Percentiles rank a stretch among this genome's conserved stretches.
These are phyloP conservation scores for Eurytemora carolleeae DNA, from an alignment of 1,140 invertebrate species.

Conservation along the genomic window DNA sequence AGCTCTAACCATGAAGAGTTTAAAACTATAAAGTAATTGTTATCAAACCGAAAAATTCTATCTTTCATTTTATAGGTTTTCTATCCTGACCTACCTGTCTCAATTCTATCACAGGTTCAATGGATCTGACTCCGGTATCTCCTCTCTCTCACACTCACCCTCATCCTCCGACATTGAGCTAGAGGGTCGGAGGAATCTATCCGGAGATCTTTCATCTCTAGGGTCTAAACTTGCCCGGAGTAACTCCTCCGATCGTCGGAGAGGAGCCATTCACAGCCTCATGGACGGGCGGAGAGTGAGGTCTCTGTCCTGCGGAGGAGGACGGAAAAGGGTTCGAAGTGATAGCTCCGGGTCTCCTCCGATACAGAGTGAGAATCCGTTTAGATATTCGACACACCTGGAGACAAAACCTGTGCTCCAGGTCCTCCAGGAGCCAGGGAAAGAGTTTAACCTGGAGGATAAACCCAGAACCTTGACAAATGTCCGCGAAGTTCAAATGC, in stretches of 20 bases:
- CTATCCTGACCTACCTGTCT: constrained; percentile 78
- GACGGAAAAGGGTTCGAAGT: not conserved
- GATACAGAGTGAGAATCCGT: not conserved
- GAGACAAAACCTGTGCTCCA: not conserved
- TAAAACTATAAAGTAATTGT: too few relatives aligned
- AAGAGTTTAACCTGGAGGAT: not conserved
- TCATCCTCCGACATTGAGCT: not conserved
- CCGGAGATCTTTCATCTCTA: too few relatives aligned
- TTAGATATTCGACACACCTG: not conserved
- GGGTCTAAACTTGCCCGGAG: too few relatives aligned
- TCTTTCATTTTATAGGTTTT: too few relatives aligned
- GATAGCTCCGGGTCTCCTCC: not conserved
- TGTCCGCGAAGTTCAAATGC: not conserved
- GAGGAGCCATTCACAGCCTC: not conserved
- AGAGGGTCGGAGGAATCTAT: too few relatives aligned
- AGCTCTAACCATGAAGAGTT: too few relatives aligned
- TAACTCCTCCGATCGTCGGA: not conserved
- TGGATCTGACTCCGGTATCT: not conserved
- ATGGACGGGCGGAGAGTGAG: not conserved
- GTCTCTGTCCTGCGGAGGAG: not conserved
- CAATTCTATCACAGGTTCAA: constrained; percentile 49
- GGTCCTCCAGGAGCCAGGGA: not conserved
- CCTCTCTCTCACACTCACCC: not conserved
- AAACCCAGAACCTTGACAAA: too few relatives aligned
- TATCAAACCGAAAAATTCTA: too few relatives aligned